Evolutionary conservation across 1,140 invertebrate genomes (phyloP), one percentile per base, ranked within the genome.

Genomic region (Drepana arcuata): DNA sequence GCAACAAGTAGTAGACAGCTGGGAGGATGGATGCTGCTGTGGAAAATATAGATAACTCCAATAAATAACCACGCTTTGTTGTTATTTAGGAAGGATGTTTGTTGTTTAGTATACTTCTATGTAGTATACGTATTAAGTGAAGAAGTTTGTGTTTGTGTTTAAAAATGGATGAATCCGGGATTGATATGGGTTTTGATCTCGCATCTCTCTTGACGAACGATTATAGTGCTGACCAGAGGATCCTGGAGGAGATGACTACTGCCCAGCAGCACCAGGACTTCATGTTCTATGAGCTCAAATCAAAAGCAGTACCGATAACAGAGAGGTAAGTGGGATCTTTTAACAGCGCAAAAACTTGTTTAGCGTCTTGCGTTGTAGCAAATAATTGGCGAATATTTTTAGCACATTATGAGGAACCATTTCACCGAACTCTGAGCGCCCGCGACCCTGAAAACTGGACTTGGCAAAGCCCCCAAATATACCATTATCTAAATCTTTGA

Each of bases 141-240:
- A 49, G 61, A 48, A 78, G 64, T 70, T 67, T 62, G 70, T 77
- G 77, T 54, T 65, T 63, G 50, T 48, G 57, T 66, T 59, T 34
- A 53, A 84, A 74, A 71, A 84, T 84, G 80, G 82, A 83, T 81
- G 90, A 91, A 68, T 91, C 89, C 42, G 90, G 89, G 27, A 89
- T 91, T 61, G 89, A 91, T 71, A 85, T 91, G 82, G 89, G 87
- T 43, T 91, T 89, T 56, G 90, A 91, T 83, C 83, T 90, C 50
- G 87, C 87, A 33, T 86, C 88, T 34, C 78, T 89, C 25, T 70
- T 85, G 48, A 72, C 85, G 48, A 85, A 85, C 48, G 84, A 88
- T 62, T 80, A 73, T 72, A 86, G 61, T 72, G 83, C 68, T 65
- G 82, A 71, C 67, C 86, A 78, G 70, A 85, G 70, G 69, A 79